Evolutionary conservation across 2,113 vertebrate species (phyloP).

Genomic region (Poeciliopsis turrubarensis): DNA sequence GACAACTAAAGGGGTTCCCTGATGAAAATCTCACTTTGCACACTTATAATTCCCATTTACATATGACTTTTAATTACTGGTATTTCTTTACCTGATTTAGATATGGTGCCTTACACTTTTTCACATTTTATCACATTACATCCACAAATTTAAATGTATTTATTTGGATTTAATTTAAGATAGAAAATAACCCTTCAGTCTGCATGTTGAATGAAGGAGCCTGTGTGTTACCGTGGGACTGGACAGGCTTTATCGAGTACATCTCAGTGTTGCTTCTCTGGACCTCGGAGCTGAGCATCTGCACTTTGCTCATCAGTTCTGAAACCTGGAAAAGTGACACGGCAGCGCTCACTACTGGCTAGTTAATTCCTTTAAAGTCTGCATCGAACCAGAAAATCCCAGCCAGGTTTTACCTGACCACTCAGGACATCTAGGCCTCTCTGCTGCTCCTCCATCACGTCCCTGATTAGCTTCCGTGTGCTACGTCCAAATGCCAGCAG

Average conservation of each 20-base stretch:
- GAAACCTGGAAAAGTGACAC: slow-evolving; percentile 78
- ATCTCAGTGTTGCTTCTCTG: slow-evolving; percentile 86
- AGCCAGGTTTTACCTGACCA: slow-evolving; percentile 79
- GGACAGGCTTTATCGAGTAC: slow-evolving; percentile 85
- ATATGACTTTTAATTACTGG: background rate
- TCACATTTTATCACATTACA: too few relatives aligned
- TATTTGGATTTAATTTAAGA: background rate
- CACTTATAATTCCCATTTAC: background rate
- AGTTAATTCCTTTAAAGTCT: background rate
- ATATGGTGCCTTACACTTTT: too few relatives aligned
- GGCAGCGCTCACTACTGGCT: background rate
- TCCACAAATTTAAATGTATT: background rate
- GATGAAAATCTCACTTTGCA: background rate
- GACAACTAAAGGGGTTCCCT: too few relatives aligned
- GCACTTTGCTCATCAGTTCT: slow-evolving; percentile 86
- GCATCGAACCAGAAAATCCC: too few relatives aligned
- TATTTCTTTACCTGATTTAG: too few relatives aligned
- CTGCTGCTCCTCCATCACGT: slow-evolving; percentile 91
- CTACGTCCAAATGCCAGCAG: slow-evolving; percentile 87
- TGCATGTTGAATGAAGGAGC: background rate
- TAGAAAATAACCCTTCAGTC: background rate
- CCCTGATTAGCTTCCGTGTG: slow-evolving; percentile 88
- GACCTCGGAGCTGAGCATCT: slow-evolving; percentile 86
- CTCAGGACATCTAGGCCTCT: slow-evolving; percentile 88
- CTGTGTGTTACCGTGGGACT: slow-evolving; percentile 85